Conservation (phyloP, 2,888 invertebrate genomes). For the Linnaemya tessellans region DNA sequence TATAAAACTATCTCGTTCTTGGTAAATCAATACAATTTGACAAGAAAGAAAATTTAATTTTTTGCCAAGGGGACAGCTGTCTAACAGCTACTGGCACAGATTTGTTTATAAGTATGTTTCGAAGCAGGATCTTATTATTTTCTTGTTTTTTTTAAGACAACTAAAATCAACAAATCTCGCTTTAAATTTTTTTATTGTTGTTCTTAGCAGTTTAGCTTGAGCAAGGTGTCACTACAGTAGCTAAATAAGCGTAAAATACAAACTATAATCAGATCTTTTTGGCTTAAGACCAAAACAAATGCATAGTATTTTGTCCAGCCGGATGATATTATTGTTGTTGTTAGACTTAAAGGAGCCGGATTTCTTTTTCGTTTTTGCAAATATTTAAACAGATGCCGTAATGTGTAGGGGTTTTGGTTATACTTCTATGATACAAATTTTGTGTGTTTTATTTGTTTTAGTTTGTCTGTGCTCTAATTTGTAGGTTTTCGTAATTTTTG, state of each 20-base stretch:
- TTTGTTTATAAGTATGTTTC: not conserved
- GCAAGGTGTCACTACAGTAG: conserved; percentile 69
- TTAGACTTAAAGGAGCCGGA: not conserved
- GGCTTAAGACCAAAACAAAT: conserved; percentile 35
- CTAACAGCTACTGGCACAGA: conserved; percentile 5
- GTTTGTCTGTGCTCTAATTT: conserved; percentile 57
- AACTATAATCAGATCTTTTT: conserved; percentile 35
- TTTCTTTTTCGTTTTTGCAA: conserved; percentile 35
- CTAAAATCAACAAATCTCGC: conserved; percentile 31
- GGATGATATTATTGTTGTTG: not conserved
- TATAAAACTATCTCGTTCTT: conserved; percentile 1
- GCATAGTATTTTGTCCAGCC: not conserved
- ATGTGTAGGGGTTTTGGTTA: conserved; percentile 46
- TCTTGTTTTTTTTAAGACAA: conserved; percentile 10
- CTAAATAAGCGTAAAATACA: conserved; percentile 47
- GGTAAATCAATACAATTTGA: not conserved
- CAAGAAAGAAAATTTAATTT: not conserved
- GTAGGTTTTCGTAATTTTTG: conserved; percentile 54
- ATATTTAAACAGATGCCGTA: conserved; percentile 71
- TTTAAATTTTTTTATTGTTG: conserved; percentile 33
- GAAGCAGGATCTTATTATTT: not conserved
- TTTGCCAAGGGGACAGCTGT: conserved; percentile 49
- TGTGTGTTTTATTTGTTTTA: conserved; percentile 46
- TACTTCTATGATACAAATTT: conserved; percentile 1
- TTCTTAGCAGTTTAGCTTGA: conserved; percentile 47